A percentile compares a stretch with the other conserved stretches of the same genome.
Evolutionary conservation across 2,888 invertebrate species (phyloP).

Genomic region (Amphipyra berbera): DNA sequence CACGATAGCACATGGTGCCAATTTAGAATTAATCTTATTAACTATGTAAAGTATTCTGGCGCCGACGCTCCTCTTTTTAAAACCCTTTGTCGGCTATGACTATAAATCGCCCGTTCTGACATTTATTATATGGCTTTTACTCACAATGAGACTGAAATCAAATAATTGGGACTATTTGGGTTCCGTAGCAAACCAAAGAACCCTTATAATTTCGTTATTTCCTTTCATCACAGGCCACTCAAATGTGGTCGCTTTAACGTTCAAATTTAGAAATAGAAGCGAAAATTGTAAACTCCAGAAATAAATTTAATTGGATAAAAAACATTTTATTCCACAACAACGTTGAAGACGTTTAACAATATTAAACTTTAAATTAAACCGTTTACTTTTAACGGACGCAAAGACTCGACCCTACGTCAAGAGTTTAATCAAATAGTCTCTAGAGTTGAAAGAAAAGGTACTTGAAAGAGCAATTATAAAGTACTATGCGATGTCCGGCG

Average conservation of each 20-base stretch:
- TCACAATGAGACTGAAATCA: neutral
- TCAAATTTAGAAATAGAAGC: neutral
- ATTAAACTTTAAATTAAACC: conserved; percentile 17
- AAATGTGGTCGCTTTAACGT: too few species aligned
- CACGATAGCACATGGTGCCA: neutral
- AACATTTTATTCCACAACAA: neutral
- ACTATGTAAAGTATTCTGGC: neutral
- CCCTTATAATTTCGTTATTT: neutral
- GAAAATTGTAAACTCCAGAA: neutral
- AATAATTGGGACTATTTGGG: neutral
- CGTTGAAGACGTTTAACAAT: too few species aligned
- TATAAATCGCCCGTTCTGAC: conserved; percentile 1
- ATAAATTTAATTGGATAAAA: neutral
- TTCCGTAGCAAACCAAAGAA: neutral
- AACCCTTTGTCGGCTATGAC: neutral
- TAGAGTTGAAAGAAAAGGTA: conserved; percentile 11
- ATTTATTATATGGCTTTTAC: neutral
- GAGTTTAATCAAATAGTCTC: conserved; percentile 27
- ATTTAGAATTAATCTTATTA: conserved; percentile 5
- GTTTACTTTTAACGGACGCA: conserved; percentile 5
- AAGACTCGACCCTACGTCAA: neutral
- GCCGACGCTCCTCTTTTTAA: neutral
- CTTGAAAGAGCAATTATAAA: conserved; percentile 35
- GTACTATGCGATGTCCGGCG: conserved; percentile 19
- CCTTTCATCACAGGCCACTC: neutral